phyloP scores from a whole-genome alignment of 2,888 invertebrate species.

The Drosophila siamana region DNA sequence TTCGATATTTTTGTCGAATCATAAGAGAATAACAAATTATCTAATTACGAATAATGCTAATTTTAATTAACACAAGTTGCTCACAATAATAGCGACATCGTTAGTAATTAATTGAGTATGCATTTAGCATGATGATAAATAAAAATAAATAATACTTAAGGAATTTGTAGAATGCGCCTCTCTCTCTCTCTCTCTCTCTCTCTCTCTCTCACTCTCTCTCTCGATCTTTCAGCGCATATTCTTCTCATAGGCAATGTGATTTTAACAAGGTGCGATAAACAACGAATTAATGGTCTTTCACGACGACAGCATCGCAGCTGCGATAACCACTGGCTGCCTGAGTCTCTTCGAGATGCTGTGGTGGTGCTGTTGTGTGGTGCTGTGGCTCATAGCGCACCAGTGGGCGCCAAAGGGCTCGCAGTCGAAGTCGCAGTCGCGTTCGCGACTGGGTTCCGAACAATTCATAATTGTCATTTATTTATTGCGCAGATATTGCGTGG shows the following conservation, averaged over 20 bases:
- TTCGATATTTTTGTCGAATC: too few relatives aligned
- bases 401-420: slow-evolving; percentile 64
- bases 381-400: slow-evolving; percentile 58
- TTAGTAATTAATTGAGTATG: too few relatives aligned
- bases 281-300: slow-evolving; percentile 83
- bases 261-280: slow-evolving; percentile 85
- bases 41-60: too few relatives aligned
- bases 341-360: slow-evolving; percentile 3
- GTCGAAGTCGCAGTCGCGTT: too few relatives aligned
- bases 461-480: slow-evolving; percentile 85
- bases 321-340: slow-evolving; percentile 5
- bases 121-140: too few relatives aligned
- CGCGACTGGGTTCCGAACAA: slow-evolving; percentile 68
- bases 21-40: too few relatives aligned
- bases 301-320: slow-evolving; percentile 70
- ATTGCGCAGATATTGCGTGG: slow-evolving; percentile 79
- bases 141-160: background rate
- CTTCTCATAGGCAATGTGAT: slow-evolving; percentile 64
- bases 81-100: too few relatives aligned
- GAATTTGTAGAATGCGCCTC: slow-evolving; percentile 51
- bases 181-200: background rate
- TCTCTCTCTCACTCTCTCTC: background rate
- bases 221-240: background rate
- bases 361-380: background rate
- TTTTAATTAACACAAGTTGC: too few relatives aligned